Conservation (phyloP, 2,888 invertebrate genomes). For the Ectropis crepuscularia region DNA sequence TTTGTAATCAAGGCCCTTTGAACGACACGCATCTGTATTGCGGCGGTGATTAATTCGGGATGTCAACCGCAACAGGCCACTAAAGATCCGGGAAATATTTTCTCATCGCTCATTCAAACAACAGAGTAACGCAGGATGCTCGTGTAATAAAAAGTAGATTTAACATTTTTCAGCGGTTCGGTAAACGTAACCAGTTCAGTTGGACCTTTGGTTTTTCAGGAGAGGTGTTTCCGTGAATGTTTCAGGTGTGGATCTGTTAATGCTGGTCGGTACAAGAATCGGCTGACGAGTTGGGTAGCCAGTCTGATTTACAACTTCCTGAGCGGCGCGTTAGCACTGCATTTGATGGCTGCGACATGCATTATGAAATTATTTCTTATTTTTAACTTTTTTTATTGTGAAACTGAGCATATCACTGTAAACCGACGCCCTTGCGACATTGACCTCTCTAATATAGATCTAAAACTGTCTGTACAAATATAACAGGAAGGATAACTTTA, state of each 20-base stretch:
- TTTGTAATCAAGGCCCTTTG: conserved; percentile 33
- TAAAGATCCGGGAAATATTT: conserved; percentile 48
- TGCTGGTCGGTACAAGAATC: conserved; percentile 59
- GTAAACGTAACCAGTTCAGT: conserved; percentile 51
- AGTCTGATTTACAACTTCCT: conserved; percentile 80
- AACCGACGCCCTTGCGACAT: too few relatives aligned
- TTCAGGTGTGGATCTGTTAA: conserved; percentile 46
- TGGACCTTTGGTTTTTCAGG: conserved; percentile 43
- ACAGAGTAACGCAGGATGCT: conserved; percentile 66
- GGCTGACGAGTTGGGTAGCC: conserved; percentile 61
- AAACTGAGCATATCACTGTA: background rate
- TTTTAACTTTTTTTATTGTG: conserved; percentile 14
- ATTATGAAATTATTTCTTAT: conserved; percentile 46
- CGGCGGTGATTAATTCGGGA: conserved; percentile 57
- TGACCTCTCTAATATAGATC: too few relatives aligned
- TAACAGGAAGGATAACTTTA: too few relatives aligned
- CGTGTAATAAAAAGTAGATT: conserved; percentile 70
- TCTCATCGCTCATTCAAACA: conserved; percentile 45
- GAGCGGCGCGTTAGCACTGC: conserved; percentile 61
- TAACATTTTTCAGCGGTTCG: conserved; percentile 69
- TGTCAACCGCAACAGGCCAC: conserved; percentile 46
- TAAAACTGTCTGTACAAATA: too few relatives aligned
- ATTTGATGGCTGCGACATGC: conserved; percentile 58
- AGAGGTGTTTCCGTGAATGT: conserved; percentile 3
- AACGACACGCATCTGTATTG: conserved; percentile 36